phyloP scores from a whole-genome alignment of 2,113 vertebrate species.

The Bos javanicus region DNA sequence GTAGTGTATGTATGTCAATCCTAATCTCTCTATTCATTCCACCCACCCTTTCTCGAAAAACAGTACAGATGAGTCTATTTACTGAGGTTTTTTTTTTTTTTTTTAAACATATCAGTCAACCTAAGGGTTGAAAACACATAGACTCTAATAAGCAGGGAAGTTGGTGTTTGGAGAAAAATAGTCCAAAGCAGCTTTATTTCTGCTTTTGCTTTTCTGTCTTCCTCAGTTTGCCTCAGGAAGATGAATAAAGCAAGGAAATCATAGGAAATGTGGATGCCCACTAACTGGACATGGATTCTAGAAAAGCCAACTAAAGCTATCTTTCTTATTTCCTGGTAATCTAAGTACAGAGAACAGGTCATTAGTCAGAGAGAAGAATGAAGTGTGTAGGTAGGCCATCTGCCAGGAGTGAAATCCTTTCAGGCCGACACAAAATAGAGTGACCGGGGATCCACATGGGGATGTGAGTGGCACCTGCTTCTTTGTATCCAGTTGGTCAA shows the following conservation, averaged over 20 bases:
- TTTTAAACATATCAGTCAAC: neutral
- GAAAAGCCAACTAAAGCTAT: neutral
- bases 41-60: neutral
- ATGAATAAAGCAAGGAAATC: neutral
- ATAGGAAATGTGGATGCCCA: neutral
- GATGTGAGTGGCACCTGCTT: neutral
- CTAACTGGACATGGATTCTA: neutral
- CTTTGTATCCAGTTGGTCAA: neutral
- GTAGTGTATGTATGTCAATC: neutral
- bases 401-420: neutral
- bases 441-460: neutral
- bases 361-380: neutral
- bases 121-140: neutral
- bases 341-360: neutral
- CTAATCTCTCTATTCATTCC: neutral
- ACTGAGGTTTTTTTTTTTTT: neutral
- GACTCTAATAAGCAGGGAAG: neutral
- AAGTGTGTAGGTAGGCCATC: neutral
- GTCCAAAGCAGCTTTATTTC: neutral
- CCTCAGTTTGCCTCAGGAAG: neutral
- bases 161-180: neutral
- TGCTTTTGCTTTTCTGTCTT: constrained; percentile 25
- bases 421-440: neutral
- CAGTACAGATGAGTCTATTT: neutral
- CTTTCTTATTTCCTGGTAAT: neutral